Evolutionary conservation across 2,888 invertebrate genomes (phyloP), one percentile per base, ranked within the genome.

Genomic region (Acronicta aceris): DNA sequence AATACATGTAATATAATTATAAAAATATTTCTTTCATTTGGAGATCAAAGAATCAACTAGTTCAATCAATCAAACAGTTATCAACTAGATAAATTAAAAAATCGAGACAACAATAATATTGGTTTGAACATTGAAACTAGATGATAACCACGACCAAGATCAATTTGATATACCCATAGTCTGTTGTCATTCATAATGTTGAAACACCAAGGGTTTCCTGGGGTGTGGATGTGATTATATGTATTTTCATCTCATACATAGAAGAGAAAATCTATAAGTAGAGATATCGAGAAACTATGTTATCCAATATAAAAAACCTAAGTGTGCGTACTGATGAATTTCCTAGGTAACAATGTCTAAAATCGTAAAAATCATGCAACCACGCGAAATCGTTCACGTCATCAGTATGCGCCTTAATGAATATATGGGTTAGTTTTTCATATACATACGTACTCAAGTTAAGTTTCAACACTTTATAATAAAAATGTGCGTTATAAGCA

Each of bases 401-500:
- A 4, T 21, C 21, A 21, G 21, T 21, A 21, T 21, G 21, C 21
- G 21, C 21, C 21, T 21, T 21, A 21, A 21, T 3, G 21, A 21
- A 21, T 21, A 33, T 33, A 4, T 33, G 33, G 33, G 4, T 33
- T 12, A 16, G 46, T 56, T 46, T 27, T 53, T 36, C 38, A 25
- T 62, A 67, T 65, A 64, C 53, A 71, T 67, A 61, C 56, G 61
- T 64, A 58, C 57, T 40, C 8, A 17, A 45, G 53, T 43, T n/a
- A 42, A 67, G n/a, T 50, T 64, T 56, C 46, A 54, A 47, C 54
- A 67, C 33, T 21, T 21, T 46, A 49, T 52, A 47, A 43, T 79
- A 74, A 67, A 64, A 74, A 79, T 65, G 88, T 87, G 91, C 88
- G 76, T 73, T 75, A 75, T 63, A 74, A 75, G 88, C 88, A 85